A percentile compares a stretch with the other conserved stretches of the same genome.
phyloP scores from a whole-genome alignment of 2,113 vertebrate genomes.

The Ciconia boyciana region DNA sequence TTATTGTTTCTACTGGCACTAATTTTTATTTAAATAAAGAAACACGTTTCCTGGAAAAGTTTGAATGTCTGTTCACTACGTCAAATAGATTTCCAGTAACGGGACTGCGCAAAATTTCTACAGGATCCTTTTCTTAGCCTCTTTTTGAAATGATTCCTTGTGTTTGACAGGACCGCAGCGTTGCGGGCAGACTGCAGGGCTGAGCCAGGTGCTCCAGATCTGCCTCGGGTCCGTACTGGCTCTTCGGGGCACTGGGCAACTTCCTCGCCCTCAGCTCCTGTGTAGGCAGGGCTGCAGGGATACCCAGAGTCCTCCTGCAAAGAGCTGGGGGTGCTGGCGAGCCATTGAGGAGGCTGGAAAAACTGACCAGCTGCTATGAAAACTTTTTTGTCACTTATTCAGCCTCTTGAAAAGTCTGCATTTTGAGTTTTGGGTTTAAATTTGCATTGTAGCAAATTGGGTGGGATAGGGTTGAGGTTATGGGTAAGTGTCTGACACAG shows the following conservation, averaged over 20 bases:
- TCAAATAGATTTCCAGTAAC: not conserved
- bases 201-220: not conserved
- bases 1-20: conserved; percentile 70
- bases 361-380: not conserved
- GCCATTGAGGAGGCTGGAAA: not conserved
- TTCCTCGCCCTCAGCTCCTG: accelerated
- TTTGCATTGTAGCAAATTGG: not conserved
- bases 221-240: not conserved
- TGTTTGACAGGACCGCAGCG: not conserved
- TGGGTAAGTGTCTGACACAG: not conserved
- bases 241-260: not conserved
- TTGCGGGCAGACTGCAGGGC: not conserved
- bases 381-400: not conserved
- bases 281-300: not conserved
- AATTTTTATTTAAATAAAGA: conserved; percentile 83
- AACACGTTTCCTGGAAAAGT: conserved; percentile 52
- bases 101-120: not conserved
- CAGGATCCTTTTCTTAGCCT: not conserved
- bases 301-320: not conserved
- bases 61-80: not conserved
- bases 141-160: not conserved
- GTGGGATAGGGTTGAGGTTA: not conserved
- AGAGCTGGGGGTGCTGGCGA: not conserved
- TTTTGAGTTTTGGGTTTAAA: not conserved
- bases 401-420: not conserved